phyloP scores from a whole-genome alignment of 1,140 invertebrate species.

The Octopus sinensis region DNA sequence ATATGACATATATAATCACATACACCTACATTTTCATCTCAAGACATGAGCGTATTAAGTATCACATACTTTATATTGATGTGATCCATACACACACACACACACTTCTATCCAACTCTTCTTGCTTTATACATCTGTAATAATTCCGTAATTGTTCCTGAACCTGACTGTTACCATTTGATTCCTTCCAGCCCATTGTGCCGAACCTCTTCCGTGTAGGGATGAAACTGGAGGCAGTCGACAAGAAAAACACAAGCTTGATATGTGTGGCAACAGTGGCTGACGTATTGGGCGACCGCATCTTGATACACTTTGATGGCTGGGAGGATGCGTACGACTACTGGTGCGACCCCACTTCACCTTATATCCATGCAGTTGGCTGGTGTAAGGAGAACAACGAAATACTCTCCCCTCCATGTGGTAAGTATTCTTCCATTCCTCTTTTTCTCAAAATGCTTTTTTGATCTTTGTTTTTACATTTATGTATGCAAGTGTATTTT shows the following conservation, averaged over 20 bases:
- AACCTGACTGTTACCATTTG: no score
- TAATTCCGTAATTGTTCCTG: no score
- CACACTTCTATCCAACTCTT: background rate
- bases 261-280: conserved; percentile 61
- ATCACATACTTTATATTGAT: no score
- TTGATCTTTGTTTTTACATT: no score
- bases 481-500: no score
- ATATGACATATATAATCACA: no score
- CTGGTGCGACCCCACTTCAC: conserved; percentile 69
- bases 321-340: conserved; percentile 57
- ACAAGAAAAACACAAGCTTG: conserved; percentile 79
- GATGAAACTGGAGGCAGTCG: conserved; percentile 93
- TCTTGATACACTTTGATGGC: conserved; percentile 56
- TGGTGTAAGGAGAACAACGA: conserved; percentile 83
- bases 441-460: no score
- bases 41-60: no score
- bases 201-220: conserved; percentile 78
- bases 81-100: background rate
- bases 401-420: conserved; percentile 80
- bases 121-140: no score
- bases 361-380: conserved; percentile 89
- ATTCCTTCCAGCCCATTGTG: conserved; percentile 61
- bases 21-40: no score
- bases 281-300: conserved; percentile 51
- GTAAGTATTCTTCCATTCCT: conserved; percentile 32